A percentile compares a stretch with the other conserved stretches of the same genome.
Conservation (phyloP, 2,797 vertebrate species). For the Syncerus caffer region DNA sequence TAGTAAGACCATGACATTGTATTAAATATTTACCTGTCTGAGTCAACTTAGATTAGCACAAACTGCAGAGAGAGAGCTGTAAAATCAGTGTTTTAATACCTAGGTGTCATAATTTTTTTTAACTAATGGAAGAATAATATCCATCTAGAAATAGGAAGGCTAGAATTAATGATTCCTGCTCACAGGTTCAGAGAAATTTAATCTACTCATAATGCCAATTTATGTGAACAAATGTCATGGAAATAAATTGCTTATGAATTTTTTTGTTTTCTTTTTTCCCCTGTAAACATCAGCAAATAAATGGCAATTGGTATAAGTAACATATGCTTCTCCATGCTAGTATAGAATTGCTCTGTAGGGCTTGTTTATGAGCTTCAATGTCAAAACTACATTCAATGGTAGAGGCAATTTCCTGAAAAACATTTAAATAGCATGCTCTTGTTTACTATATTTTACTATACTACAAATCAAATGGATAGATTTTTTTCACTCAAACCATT, state of each 20-base stretch:
- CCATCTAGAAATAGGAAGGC: slow-evolving; percentile 66
- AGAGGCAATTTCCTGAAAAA: not conserved
- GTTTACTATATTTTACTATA: slow-evolving; percentile 10
- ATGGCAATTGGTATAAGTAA: not conserved
- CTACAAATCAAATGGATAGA: not conserved
- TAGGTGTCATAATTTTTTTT: not conserved
- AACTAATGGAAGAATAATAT: not conserved
- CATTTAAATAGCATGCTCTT: not conserved
- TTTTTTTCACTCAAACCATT: not conserved
- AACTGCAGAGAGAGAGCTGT: not conserved
- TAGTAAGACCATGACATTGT: not conserved
- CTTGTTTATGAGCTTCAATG: not conserved
- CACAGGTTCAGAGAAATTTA: slow-evolving; percentile 53
- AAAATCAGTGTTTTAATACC: not conserved
- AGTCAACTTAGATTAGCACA: not conserved
- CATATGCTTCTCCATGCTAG: not conserved
- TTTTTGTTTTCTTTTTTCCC: not conserved
- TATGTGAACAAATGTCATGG: slow-evolving; percentile 61
- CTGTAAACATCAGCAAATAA: slow-evolving; percentile 27
- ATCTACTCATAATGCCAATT: slow-evolving; percentile 58
- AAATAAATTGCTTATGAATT: slow-evolving; percentile 59
- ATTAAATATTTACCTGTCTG: slow-evolving; percentile 20
- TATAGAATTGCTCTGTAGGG: not conserved
- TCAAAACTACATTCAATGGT: not conserved
- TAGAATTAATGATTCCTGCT: slow-evolving; percentile 67